Evolutionary conservation across 2,797 vertebrate species (phyloP), one percentile per base, ranked within the genome.

Genomic region (Tiaroga cobitis): DNA sequence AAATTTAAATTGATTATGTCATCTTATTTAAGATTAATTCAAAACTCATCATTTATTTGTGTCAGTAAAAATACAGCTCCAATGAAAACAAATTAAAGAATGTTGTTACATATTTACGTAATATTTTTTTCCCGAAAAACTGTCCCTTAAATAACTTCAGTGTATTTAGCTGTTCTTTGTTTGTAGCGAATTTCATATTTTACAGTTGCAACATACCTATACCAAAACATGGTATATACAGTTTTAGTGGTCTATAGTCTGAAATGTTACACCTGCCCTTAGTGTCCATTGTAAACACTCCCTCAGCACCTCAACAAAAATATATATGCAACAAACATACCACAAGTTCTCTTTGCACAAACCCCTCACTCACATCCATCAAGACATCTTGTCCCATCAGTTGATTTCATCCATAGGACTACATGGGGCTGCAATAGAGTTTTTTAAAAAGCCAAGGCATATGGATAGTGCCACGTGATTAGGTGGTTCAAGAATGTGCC

Each of bases 401-500:
- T n/a, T n/a, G 21, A 56, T 56, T 24, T n/a, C 18, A 9, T 34
- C 7, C 63, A 32, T 19, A 32, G 29, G 61, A 65, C 15, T 34
- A 67, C n/a, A 65, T 67, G 1, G 63, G 3, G 9, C 32, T 26
- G 34, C 51, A 80, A 80, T 34, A 51, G 24, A 26, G 26, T 49
- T 80, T 29, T n/a, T n/a, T 9, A 70, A 39, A 41, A 54, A n/a
- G 26, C 10, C 19, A 82, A 21, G 54, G 39, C 54, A 61, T 82
- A 24, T 61, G 6, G 51, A n/a, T 61, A 34, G 39, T 0, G 7
- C 39, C 54, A 72, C 1, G 4, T 19, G n/a, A 72, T 81, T 81
- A 56, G 9, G 86, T 81, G 83, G 84, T 82, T 90, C 90, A 91
- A 86, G 41, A 90, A 89, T 72, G 81, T 86, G 69, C 81, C 70